Evolutionary conservation across 2,888 invertebrate genomes (phyloP).

Genomic region (Calliopum simillimum): DNA sequence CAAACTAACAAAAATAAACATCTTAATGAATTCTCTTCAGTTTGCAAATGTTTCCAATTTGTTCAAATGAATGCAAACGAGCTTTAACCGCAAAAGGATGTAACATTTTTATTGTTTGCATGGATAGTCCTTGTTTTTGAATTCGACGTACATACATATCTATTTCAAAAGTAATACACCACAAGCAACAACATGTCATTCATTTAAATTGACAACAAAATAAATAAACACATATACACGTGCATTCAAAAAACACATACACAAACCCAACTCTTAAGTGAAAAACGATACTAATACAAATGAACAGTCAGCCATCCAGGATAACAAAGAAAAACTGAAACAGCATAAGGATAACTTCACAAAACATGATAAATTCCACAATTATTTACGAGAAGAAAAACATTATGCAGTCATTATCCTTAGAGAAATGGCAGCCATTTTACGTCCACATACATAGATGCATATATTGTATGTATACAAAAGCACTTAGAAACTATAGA

Average conservation of each 20-base stretch:
- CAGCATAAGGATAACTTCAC: slow-evolving; percentile 15
- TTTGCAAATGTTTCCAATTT: background rate
- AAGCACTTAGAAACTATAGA: too few species aligned
- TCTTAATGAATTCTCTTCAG: slow-evolving; percentile 37
- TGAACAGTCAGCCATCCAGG: background rate
- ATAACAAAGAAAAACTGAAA: slow-evolving; percentile 7
- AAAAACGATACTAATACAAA: slow-evolving; percentile 28
- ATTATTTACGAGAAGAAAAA: slow-evolving; percentile 40
- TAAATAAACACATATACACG: slow-evolving; percentile 8
- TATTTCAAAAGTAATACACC: slow-evolving; percentile 17
- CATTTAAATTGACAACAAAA: slow-evolving; percentile 40
- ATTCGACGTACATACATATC: background rate
- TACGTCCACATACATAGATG: slow-evolving; percentile 12
- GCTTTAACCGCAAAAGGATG: slow-evolving; percentile 31
- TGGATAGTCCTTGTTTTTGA: background rate
- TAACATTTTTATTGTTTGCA: background rate
- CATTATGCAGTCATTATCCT: slow-evolving; percentile 41
- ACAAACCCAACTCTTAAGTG: slow-evolving; percentile 22
- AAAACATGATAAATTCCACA: slow-evolving; percentile 33
- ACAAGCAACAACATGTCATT: slow-evolving; percentile 36
- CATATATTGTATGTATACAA: background rate
- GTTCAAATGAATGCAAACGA: slow-evolving; percentile 1
- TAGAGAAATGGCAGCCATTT: slow-evolving; percentile 38
- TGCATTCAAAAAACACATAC: background rate
- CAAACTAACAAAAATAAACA: slow-evolving; percentile 31